A percentile compares a stretch with the other conserved stretches of the same genome.
phyloP scores from a whole-genome alignment of 2,888 invertebrate species.

The Agrochola circellaris region DNA sequence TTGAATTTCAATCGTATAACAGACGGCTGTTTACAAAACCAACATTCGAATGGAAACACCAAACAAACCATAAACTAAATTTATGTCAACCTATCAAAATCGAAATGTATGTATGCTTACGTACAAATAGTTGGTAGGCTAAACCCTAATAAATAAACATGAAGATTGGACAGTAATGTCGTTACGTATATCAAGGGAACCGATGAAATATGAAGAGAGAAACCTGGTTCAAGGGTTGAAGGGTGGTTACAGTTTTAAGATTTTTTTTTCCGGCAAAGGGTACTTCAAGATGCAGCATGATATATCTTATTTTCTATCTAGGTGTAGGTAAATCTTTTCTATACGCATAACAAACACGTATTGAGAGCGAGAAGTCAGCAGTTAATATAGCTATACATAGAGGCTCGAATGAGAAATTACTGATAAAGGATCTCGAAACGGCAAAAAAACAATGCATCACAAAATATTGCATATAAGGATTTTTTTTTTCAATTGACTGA shows the following conservation, averaged over 20 bases:
- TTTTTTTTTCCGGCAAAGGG: neutral
- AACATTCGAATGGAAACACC: constrained; percentile 53
- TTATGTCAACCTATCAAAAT: constrained; percentile 67
- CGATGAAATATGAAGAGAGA: constrained; percentile 75
- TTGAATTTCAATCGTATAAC: constrained; percentile 64
- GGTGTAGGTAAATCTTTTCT: neutral
- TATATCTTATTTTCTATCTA: neutral
- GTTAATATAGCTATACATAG: neutral
- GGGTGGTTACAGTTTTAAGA: neutral
- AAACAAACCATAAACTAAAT: constrained; percentile 68
- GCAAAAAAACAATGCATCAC: neutral
- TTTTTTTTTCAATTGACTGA: neutral
- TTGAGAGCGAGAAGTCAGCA: neutral
- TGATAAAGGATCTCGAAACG: neutral
- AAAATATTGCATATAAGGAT: neutral
- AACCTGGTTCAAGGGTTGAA: constrained; percentile 15
- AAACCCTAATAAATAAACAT: constrained; percentile 85
- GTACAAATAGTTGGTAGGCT: constrained; percentile 62
- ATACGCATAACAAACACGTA: neutral
- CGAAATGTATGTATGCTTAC: constrained; percentile 44
- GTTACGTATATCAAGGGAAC: constrained; percentile 64
- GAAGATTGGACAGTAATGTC: constrained; percentile 75
- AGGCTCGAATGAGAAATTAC: neutral
- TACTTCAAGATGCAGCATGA: too few relatives aligned
- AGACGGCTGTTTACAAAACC: constrained; percentile 51